Evolutionary conservation across 2,797 vertebrate species (phyloP).

Genomic region (Ficedula albicollis): DNA sequence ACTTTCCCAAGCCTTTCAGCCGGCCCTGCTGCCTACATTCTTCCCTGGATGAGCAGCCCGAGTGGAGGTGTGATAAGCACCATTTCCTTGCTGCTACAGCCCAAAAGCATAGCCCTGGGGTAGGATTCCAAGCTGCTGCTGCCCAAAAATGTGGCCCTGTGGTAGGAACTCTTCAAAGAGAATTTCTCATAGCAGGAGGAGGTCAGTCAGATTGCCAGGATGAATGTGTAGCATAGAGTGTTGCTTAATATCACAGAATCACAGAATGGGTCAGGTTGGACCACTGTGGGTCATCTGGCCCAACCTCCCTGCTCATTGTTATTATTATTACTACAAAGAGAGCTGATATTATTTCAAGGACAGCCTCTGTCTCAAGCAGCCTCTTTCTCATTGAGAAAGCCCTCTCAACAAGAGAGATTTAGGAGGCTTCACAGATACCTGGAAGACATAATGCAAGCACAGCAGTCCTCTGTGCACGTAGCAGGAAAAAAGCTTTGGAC

Average conservation of each 20-base stretch:
- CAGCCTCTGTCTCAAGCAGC: too few relatives aligned
- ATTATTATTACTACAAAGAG: background rate
- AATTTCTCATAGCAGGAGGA: background rate
- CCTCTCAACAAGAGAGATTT: background rate
- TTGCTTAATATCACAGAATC: background rate
- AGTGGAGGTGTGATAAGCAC: conserved; percentile 20
- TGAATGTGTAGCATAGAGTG: background rate
- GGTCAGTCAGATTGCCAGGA: background rate
- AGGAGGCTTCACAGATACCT: background rate
- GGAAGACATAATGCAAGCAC: background rate
- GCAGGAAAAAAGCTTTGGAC: background rate
- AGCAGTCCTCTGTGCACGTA: background rate
- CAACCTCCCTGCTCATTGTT: background rate
- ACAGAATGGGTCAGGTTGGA: background rate
- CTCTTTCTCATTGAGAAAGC: too few relatives aligned
- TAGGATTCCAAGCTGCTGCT: background rate
- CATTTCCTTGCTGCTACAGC: background rate
- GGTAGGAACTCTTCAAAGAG: background rate
- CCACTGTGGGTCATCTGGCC: background rate
- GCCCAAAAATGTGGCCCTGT: background rate
- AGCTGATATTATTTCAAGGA: background rate
- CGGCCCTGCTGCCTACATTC: background rate
- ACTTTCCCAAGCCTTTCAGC: conserved; percentile 72
- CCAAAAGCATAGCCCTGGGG: background rate
- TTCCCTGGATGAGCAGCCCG: background rate